Base-by-base conservation (phyloP, 2,888 invertebrate genomes). In the Brachypalpus laphriformis region DNA sequence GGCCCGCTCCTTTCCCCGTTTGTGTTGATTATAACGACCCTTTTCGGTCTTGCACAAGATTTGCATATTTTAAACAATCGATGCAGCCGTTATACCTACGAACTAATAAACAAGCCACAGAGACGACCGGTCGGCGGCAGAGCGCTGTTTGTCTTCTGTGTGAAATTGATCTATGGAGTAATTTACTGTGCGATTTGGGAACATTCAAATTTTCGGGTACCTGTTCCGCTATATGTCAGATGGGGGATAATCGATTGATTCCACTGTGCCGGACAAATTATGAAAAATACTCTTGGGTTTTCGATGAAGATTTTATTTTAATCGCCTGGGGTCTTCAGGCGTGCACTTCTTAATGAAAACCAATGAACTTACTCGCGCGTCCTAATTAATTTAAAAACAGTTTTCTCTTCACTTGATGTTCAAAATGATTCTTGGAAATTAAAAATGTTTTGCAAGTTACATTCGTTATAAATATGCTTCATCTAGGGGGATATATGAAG, bases 51-150 rank as follows among this genome's bases (percentile, higher is more conserved):
- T 70, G 45, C 45, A 45, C 25, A 56, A 45, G 14, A 70, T 70
- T 70, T 57, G 56, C 70, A 70, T 70, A 70, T 70, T 70, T 47
- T 11, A 45, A 40, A 34, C 56, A 47, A 45, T 45, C 70, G 18
- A 42, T 47, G 14, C 45, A 42, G 16, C 40, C 34, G 49, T 49
- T 68, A 31, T 47, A 22, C 4, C 31, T 20, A 9, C 22, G 31
- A 20, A 20, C 20, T 28, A 16, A n/a, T 34, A 31, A 31, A 47
- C 45, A 11, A 47, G 18, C 42, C 7, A 5, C 8, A n/a, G 14
- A 22, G 42, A 61, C 9, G 40, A 14, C 0, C 14, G 6, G 37
- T 3, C 4, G 40, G 14, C 14, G 40, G 40, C n/a, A 11, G n/a
- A n/a, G 37, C n/a, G n/a, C 37, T 37, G 37, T 11, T 37, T 11